Evolutionary conservation across 2,888 invertebrate genomes (phyloP).

Genomic region (Leptinotarsa rubiginosa): DNA sequence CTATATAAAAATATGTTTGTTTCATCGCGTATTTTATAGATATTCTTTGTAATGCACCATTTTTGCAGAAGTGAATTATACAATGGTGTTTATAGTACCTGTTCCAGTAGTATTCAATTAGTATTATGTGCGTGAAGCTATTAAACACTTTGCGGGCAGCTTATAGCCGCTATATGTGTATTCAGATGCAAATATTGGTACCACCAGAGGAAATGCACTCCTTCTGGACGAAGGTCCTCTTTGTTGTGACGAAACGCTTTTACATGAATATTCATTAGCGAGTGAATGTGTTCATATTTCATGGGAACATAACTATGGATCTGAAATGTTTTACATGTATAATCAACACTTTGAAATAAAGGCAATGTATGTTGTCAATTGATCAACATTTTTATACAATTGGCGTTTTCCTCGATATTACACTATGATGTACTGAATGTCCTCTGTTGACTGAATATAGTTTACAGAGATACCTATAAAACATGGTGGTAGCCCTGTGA

Average conservation of each 20-base stretch:
- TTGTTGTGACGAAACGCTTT: constrained; percentile 2
- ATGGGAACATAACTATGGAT: background rate
- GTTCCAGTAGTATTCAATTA: background rate
- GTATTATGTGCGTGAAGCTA: background rate
- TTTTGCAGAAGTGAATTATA: background rate
- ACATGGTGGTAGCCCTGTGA: too few species aligned
- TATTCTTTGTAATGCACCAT: background rate
- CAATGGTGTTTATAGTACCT: background rate
- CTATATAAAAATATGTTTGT: too few species aligned
- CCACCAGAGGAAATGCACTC: constrained; percentile 1
- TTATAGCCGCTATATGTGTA: background rate
- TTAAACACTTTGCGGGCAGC: background rate
- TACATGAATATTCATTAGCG: background rate
- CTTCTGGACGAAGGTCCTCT: background rate
- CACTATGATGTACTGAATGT: too few species aligned
- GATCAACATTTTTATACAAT: too few species aligned
- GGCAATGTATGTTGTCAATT: background rate
- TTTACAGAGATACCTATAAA: too few species aligned
- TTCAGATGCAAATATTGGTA: constrained; percentile 5
- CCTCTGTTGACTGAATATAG: too few species aligned
- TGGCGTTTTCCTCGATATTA: too few species aligned
- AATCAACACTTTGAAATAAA: background rate
- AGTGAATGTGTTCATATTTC: background rate
- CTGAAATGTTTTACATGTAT: background rate
- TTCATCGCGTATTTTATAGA: too few species aligned